Base-by-base conservation (phyloP, 92 coral and sea anemone genomes). In the Siderastrea siderea region DNA sequence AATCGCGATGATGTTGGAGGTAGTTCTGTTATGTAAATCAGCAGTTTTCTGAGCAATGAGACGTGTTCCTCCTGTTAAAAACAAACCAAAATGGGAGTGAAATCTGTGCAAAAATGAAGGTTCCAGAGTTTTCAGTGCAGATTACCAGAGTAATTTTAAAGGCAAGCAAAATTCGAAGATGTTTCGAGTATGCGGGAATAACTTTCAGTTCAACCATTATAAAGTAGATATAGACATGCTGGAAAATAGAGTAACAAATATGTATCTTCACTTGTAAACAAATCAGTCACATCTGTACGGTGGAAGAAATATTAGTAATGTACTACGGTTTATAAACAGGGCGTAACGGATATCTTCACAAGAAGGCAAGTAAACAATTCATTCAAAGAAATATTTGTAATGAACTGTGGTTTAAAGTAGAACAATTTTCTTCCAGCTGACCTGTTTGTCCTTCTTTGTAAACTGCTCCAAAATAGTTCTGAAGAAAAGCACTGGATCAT, bases 361-460 rank as follows among this genome's bases (percentile, higher is more conserved):
- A 26, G 38, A 26, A 26, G 38, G 38, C 38, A 26, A 26, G 38
- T 26, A 26, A 26, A 26, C 38, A 26, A 26, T 0, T 26, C 38
- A 26, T 0, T 26, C 38, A 26, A 26, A 26, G 38, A 26, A 26
- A 26, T 26, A 26, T 26, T 26, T 26, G 0, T 26, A 26, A 26
- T 26, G 0, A 26, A 0, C 0, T 26, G 38, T 26, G 0, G 38
- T 26, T 26, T 26, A 26, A 26, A 48, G 6, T 3, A 1, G 3
- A 44, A 14, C 0, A 38, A 45, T 16, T 46, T 4, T 9, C 55
- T 11, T 51, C 49, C 19, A 50, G 74, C 68, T 47, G 54, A 98
- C 99, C 99, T 98, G 99, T 77, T 95, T 98, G 89, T 91, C 93
- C 63, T 90, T 94, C 93, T 95, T 98, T 60, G 99, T 98, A 43